A percentile compares a stretch with the other conserved stretches of the same genome.
Evolutionary conservation across 23 tunicate species (phyloP).

Genomic region (Ascidia mentula): DNA sequence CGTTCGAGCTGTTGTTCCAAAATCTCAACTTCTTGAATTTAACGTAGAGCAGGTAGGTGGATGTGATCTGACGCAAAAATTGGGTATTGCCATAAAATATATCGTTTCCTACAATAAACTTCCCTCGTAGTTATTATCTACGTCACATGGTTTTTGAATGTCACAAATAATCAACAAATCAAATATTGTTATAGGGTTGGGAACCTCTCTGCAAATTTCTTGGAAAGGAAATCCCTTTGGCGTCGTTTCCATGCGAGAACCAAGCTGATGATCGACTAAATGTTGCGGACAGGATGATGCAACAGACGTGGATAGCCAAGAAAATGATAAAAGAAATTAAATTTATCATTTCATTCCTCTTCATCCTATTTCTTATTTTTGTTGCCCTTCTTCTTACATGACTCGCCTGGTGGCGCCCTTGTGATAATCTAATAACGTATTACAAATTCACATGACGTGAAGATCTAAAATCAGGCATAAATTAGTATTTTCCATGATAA

Average conservation of each 20-base stretch:
- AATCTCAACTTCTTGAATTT: constrained; percentile 42
- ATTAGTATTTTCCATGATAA: no score
- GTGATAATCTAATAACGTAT: no score
- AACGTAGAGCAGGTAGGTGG: constrained; percentile 47
- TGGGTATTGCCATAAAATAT: no score
- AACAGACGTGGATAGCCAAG: constrained; percentile 41
- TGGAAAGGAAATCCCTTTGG: constrained; percentile 17
- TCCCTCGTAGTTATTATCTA: no score
- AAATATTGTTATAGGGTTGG: constrained; percentile 38
- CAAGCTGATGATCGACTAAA: constrained; percentile 22
- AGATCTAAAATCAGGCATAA: no score
- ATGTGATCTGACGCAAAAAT: no score
- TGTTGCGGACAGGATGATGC: constrained; percentile 38
- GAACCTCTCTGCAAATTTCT: constrained; percentile 33
- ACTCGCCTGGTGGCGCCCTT: no score
- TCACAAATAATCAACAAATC: no score
- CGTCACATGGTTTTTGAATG: no score
- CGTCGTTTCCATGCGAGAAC: constrained; percentile 38
- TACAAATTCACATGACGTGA: no score
- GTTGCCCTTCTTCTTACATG: no score
- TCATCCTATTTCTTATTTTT: not conserved
- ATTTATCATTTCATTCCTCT: not conserved
- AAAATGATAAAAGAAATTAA: constrained; percentile 34
- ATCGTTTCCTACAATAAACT: no score
- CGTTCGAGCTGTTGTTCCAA: constrained; percentile 42